These are phyloP conservation scores for Numida meleagris DNA, from an alignment of 2,113 vertebrate genomes.

Conservation along the genomic window DNA sequence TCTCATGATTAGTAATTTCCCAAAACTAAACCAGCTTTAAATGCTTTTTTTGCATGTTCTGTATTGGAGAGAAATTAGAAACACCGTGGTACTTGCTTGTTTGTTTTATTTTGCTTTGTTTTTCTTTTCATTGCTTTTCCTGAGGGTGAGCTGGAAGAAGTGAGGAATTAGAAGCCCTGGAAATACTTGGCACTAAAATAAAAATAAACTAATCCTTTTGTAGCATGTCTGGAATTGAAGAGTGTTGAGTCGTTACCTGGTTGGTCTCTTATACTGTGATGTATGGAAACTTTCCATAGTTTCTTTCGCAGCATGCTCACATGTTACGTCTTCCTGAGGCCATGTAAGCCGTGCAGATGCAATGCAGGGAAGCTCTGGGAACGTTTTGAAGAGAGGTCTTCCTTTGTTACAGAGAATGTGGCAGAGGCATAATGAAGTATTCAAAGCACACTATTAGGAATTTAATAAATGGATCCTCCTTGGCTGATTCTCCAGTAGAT, in stretches of 20 bases:
- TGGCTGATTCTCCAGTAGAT: not conserved
- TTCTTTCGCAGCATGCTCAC: not conserved
- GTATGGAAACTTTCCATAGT: not conserved
- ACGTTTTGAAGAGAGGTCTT: not conserved
- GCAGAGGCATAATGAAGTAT: not conserved
- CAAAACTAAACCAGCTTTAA: not conserved
- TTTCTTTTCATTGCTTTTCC: not conserved
- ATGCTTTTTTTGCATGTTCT: slow-evolving; percentile 3
- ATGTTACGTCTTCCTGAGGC: not conserved
- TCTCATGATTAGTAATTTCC: slow-evolving; percentile 28
- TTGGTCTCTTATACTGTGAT: not conserved
- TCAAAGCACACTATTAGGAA: not conserved
- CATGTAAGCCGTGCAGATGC: not conserved
- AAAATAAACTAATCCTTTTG: not conserved
- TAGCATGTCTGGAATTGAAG: slow-evolving; percentile 7
- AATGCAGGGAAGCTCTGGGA: not conserved
- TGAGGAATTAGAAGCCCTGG: not conserved
- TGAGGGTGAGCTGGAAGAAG: not conserved
- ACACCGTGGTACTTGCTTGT: not conserved
- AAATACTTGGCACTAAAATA: not conserved
- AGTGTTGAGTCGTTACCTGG: not conserved
- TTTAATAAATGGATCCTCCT: not conserved
- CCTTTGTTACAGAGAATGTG: not conserved
- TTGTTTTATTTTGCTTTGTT: not conserved
- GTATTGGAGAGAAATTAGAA: slow-evolving; percentile 14